Conservation (phyloP, 2,888 invertebrate species). For the Synanthedon myopaeformis region DNA sequence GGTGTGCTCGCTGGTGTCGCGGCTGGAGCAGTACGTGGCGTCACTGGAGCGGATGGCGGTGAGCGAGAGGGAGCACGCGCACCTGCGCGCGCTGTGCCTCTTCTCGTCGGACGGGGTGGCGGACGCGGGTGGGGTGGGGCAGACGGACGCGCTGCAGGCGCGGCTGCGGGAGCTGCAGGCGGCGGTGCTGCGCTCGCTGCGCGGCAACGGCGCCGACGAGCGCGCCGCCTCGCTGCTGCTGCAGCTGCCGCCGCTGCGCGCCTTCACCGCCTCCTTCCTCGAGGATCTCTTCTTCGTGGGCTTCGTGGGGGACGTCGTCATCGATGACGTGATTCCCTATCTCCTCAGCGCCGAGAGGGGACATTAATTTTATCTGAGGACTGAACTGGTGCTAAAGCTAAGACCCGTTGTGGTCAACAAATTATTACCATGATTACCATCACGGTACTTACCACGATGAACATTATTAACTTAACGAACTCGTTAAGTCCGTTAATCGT, state of each 20-base stretch:
- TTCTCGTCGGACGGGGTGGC: constrained; percentile 79
- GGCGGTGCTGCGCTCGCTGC: constrained; percentile 59
- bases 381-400: no score
- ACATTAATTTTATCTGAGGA: neutral
- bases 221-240: constrained; percentile 73
- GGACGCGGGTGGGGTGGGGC: constrained; percentile 61
- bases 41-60: constrained; percentile 80
- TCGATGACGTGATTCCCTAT: constrained; percentile 94
- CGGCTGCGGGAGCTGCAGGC: constrained; percentile 62
- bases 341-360: constrained; percentile 74
- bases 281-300: constrained; percentile 95
- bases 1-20: constrained; percentile 68
- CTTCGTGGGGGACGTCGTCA: constrained; percentile 91
- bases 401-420: no score
- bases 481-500: no score
- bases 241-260: constrained; percentile 78
- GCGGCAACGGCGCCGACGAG: constrained; percentile 36
- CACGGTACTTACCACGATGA: no score
- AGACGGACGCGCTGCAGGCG: constrained; percentile 36
- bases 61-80: constrained; percentile 88
- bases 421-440: no score
- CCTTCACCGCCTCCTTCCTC: constrained; percentile 79
- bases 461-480: no score
- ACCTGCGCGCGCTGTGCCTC: constrained; percentile 85
- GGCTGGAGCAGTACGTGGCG: constrained; percentile 85